Evolutionary conservation across 1,140 invertebrate species (phyloP).

Genomic region (Brachionus koreanus): DNA sequence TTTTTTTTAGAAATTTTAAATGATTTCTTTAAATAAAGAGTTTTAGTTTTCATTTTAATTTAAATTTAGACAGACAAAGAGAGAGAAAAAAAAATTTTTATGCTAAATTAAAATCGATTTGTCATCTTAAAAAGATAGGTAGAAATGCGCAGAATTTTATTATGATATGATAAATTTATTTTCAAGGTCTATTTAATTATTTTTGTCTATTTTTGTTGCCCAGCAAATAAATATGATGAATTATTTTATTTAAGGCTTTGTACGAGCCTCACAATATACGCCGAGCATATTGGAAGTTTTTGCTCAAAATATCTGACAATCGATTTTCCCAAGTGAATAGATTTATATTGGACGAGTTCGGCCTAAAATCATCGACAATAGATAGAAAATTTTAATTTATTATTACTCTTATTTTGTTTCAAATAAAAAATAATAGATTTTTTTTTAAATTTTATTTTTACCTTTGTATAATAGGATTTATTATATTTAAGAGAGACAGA

Average conservation of each 20-base stretch:
- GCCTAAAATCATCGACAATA: slow-evolving; percentile 43
- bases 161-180: neutral
- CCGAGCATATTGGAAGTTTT: slow-evolving; percentile 77
- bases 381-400: neutral
- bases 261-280: slow-evolving; percentile 73
- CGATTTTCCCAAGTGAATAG: slow-evolving; percentile 57
- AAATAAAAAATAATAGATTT: neutral
- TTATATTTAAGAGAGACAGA: neutral
- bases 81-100: neutral
- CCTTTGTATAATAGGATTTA: neutral
- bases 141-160: too few species aligned
- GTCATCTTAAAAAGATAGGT: neutral
- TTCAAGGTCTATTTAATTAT: neutral
- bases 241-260: slow-evolving; percentile 61
- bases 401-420: neutral
- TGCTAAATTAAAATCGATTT: neutral
- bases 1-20: too few species aligned
- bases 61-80: too few species aligned
- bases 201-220: neutral
- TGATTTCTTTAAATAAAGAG: too few species aligned
- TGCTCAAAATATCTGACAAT: slow-evolving; percentile 70
- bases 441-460: slow-evolving; percentile 5
- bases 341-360: slow-evolving; percentile 45
- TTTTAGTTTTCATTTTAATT: too few species aligned
- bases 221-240: too few species aligned